These are phyloP conservation scores for Dipus sagitta DNA, from an alignment of 2,797 vertebrate species.

Conservation along the genomic window DNA sequence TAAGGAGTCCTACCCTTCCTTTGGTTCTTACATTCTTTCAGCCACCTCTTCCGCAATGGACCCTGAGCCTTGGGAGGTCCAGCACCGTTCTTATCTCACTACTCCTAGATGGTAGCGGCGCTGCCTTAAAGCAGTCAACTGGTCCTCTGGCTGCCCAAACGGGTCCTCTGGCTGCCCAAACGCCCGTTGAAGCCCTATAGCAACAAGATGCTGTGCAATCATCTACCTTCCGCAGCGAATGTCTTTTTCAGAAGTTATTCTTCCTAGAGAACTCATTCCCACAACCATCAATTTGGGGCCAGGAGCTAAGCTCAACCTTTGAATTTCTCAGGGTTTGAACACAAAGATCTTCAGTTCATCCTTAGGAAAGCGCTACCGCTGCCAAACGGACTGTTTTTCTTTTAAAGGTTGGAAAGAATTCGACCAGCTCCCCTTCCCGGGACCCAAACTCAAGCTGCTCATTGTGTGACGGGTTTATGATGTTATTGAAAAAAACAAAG, in stretches of 20 bases:
- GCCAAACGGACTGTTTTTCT: conserved; percentile 72
- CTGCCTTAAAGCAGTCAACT: conserved; percentile 32
- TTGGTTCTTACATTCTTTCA: no score
- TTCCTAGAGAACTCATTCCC: conserved; percentile 32
- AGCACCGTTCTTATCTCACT: not conserved
- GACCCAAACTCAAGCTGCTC: conserved; percentile 70
- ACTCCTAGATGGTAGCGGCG: not conserved
- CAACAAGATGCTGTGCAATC: not conserved
- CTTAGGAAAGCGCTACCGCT: conserved; percentile 58
- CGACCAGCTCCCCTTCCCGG: conserved; percentile 41
- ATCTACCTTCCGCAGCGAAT: conserved; percentile 34
- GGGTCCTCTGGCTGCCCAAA: conserved; percentile 54
- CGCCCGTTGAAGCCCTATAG: conserved; percentile 68
- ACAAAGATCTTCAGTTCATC: conserved; percentile 70
- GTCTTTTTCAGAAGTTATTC: conserved; percentile 40
- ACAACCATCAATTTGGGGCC: conserved; percentile 45
- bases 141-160: conserved; percentile 51
- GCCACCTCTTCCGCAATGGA: no score
- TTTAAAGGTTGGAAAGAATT: conserved; percentile 79
- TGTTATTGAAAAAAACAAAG: conserved; percentile 79
- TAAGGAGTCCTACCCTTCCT: no score
- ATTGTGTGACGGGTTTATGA: conserved; percentile 74
- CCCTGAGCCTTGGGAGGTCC: no score
- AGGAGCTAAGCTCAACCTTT: conserved; percentile 58
- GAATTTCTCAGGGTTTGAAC: conserved; percentile 61